phyloP scores from a whole-genome alignment of 2,888 invertebrate genomes.

The Ennomos fuscantarius region DNA sequence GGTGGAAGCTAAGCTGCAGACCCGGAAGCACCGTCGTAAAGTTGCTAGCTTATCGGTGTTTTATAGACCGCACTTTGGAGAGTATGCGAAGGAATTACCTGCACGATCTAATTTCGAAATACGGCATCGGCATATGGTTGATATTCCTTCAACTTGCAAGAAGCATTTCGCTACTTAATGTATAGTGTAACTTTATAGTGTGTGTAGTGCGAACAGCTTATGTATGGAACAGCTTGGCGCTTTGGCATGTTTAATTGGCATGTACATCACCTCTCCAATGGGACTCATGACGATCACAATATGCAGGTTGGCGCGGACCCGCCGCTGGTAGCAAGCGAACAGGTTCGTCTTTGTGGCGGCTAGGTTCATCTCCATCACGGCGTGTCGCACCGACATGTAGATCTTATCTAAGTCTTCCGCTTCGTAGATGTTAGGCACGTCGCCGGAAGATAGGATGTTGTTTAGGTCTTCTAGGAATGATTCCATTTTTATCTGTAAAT shows the following conservation, averaged over 20 bases:
- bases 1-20: too few relatives aligned
- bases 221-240: too few relatives aligned
- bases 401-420: slow-evolving; percentile 92
- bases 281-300: slow-evolving; percentile 91
- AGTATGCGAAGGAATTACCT: too few relatives aligned
- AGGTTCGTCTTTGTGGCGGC: slow-evolving; percentile 93
- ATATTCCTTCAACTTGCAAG: too few relatives aligned
- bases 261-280: slow-evolving; percentile 87
- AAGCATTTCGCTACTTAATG: too few relatives aligned
- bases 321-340: slow-evolving; percentile 92
- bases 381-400: slow-evolving; percentile 89
- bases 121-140: too few relatives aligned
- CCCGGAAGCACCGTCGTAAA: too few relatives aligned
- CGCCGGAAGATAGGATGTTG: slow-evolving; percentile 94
- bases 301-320: slow-evolving; percentile 93
- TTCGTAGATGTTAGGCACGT: slow-evolving; percentile 95
- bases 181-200: too few relatives aligned
- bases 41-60: too few relatives aligned
- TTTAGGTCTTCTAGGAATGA: slow-evolving; percentile 95
- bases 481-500: slow-evolving; percentile 91
- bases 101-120: too few relatives aligned
- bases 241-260: not conserved
- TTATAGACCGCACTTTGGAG: too few relatives aligned
- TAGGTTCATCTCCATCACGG: slow-evolving; percentile 90
- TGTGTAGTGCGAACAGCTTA: too few relatives aligned